Base-by-base conservation (phyloP, 2,797 vertebrate species). In the Melanogrammus aeglefinus region DNA sequence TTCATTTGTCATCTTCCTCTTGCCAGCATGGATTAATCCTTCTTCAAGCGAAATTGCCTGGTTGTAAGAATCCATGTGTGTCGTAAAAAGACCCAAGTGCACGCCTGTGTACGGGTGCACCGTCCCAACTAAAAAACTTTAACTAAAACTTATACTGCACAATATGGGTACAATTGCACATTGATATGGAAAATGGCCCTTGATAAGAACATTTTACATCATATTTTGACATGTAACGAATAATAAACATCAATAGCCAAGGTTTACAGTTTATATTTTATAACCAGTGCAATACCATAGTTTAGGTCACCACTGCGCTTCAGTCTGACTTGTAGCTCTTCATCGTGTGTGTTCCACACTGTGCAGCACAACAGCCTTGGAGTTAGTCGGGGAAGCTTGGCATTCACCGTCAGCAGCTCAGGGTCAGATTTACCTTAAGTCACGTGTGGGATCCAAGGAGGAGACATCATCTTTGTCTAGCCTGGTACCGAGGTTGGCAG, bases 361-460 rank as follows among this genome's bases (percentile, higher is more conserved):
- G 18, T 24, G 63, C 63, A 66, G n/a, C 24, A 21, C 12, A 66
- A 24, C 16, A 1, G 33, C 33, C 27, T 51, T 36, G 44, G 31
- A 33, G 76, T 79, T 57, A 36, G 24, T 4, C 6, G 31, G n/a
- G 35, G 36, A 73, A n/a, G 35, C 14, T 29, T 6, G n/a, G 38
- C 51, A 57, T 21, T 57, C 51, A 57, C 51, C n/a, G 47, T 5
- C 21, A n/a, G 51, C 39, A 13, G 75, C 9, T 12, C 18, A 7
- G 9, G 24, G 78, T 35, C 33, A 47, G 9, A 21, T 4, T 16
- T 85, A 91, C 91, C 92, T 90, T 1, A 76, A 0, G 71, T 80
- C 83, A 33, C 79, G 33, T 0, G 27, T 86, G 75, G 87, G 80
- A 70, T 92, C 86, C 89, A 89, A 89, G 0, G 90, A 87, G 77